Conservation (phyloP, 2,888 invertebrate genomes). For the Nysson spinosus region DNA sequence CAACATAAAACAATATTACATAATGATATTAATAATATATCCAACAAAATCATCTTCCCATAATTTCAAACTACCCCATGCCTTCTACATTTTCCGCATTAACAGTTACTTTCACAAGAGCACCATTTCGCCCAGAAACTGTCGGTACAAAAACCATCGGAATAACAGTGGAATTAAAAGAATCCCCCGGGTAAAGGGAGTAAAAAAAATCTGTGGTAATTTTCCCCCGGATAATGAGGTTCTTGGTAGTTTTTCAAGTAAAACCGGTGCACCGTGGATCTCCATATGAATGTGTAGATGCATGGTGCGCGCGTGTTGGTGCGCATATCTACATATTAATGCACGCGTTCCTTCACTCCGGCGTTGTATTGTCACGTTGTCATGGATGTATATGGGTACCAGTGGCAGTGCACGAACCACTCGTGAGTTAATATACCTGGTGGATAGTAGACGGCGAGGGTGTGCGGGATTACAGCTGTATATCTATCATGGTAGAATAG, state of each 20-base stretch:
- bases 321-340: constrained; percentile 51
- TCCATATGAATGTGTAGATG: constrained; percentile 48
- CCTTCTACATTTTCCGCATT: no score
- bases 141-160: no score
- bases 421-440: constrained; percentile 64
- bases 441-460: constrained; percentile 21
- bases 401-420: constrained; percentile 43
- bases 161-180: no score
- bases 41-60: no score
- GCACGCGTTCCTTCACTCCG: constrained; percentile 25
- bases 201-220: no score
- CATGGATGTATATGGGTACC: constrained; percentile 36
- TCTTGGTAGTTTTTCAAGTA: constrained; percentile 19
- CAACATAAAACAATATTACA: no score
- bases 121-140: no score
- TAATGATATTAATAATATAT: no score
- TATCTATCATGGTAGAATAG: constrained; percentile 73
- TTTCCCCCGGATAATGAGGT: constrained; percentile 3
- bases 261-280: constrained; percentile 27
- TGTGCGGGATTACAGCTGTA: constrained; percentile 66
- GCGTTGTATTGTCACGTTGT: constrained; percentile 43
- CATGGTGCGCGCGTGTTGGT: constrained; percentile 16
- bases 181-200: no score
- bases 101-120: no score
- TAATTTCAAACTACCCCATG: no score